A percentile compares a stretch with the other conserved stretches of the same genome.
Conservation (phyloP, 2,797 vertebrate species). For the Esox masquinongy region DNA sequence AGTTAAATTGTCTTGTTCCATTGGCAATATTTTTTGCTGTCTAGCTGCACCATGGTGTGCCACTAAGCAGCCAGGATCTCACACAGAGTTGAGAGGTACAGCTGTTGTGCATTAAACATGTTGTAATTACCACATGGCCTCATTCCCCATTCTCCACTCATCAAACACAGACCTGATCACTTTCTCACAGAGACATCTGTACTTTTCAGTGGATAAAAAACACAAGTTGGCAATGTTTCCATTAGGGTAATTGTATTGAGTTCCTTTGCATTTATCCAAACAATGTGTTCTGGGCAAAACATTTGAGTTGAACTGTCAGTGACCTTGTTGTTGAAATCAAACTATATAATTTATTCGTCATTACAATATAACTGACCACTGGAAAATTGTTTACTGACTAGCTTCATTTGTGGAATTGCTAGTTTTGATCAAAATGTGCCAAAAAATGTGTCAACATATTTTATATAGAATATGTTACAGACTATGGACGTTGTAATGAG, state of each 20-base stretch:
- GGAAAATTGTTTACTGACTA: slow-evolving; percentile 13
- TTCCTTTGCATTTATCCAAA: slow-evolving; percentile 33
- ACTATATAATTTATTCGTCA: slow-evolving; percentile 35
- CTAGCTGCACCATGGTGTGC: slow-evolving; percentile 39
- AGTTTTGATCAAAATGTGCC: no score
- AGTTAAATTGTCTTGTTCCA: no score
- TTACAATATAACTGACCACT: slow-evolving; percentile 25
- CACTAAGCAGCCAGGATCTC: slow-evolving; percentile 49
- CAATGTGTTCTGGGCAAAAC: background rate
- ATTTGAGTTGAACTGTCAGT: slow-evolving; percentile 36
- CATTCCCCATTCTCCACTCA: slow-evolving; percentile 29
- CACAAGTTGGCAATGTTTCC: background rate
- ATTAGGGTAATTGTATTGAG: no score
- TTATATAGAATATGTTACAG: background rate
- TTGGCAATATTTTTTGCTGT: no score
- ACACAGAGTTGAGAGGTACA: slow-evolving; percentile 39
- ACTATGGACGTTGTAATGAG: no score
- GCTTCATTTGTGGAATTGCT: background rate
- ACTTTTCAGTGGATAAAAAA: background rate
- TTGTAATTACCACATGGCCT: slow-evolving; percentile 53
- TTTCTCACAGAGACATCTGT: background rate
- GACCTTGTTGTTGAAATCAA: slow-evolving; percentile 41
- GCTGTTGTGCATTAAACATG: slow-evolving; percentile 65
- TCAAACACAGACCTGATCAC: background rate
- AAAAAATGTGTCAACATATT: slow-evolving; percentile 46